Percentiles rank a stretch among this genome's conserved stretches.
Evolutionary conservation across 2,888 invertebrate genomes (phyloP).

Genomic region (Cecidostiba fungosa): DNA sequence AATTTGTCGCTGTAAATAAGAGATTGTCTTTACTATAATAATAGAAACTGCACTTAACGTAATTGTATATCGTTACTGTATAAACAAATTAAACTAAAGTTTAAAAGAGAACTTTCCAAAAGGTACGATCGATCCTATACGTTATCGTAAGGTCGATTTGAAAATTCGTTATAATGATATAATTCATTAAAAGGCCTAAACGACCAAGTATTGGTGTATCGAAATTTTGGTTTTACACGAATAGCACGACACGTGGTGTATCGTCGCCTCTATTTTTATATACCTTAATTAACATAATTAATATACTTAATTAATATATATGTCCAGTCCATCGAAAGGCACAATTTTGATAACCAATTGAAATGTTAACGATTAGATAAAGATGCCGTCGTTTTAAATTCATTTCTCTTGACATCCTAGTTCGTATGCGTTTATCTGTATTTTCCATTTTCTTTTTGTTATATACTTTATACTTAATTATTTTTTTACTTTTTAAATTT

Average conservation of each 20-base stretch:
- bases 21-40: conserved; percentile 39
- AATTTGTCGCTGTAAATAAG: conserved; percentile 62
- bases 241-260: conserved; percentile 14
- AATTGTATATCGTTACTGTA: conserved; percentile 18
- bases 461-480: background rate
- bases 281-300: conserved; percentile 71
- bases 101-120: conserved; percentile 12
- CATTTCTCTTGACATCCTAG: conserved; percentile 40
- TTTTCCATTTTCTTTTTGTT: conserved; percentile 11
- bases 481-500: conserved; percentile 33
- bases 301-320: conserved; percentile 71
- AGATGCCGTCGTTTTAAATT: conserved; percentile 49
- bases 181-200: conserved; percentile 25
- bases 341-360: conserved; percentile 78
- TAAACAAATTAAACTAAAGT: conserved; percentile 26
- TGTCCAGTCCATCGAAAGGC: conserved; percentile 76
- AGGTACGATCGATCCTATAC: background rate
- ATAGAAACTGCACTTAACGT: conserved; percentile 6
- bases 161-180: conserved; percentile 39
- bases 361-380: conserved; percentile 62
- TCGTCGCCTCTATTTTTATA: conserved; percentile 54
- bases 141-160: background rate
- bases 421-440: conserved; percentile 28
- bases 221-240: conserved; percentile 4
- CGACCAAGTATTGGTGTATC: conserved; percentile 27